Percentiles rank a stretch among this genome's conserved stretches.
phyloP scores from a whole-genome alignment of 2,888 invertebrate genomes.

The Agriopis aurantiaria region DNA sequence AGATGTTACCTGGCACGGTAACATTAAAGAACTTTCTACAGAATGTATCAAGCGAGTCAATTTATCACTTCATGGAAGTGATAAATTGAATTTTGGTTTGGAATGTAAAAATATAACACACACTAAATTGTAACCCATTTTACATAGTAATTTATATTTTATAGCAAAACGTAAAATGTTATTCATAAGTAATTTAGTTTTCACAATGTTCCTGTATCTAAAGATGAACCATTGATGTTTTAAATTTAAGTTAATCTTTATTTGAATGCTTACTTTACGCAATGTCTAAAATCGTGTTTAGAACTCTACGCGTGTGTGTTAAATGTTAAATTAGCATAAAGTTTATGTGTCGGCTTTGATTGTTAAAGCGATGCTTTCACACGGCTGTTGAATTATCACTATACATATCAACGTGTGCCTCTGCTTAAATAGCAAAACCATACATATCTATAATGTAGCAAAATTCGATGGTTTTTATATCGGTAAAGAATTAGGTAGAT shows the following conservation, averaged over 20 bases:
- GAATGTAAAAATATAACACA: constrained; percentile 11
- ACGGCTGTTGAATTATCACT: constrained; percentile 66
- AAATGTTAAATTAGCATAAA: constrained; percentile 50
- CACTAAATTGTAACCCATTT: neutral
- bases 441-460: constrained; percentile 81
- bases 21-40: neutral
- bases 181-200: constrained; percentile 62
- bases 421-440: constrained; percentile 79
- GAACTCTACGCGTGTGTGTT: constrained; percentile 58
- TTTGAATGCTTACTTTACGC: constrained; percentile 48
- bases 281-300: constrained; percentile 44
- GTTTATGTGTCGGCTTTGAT: constrained; percentile 71
- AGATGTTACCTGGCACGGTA: constrained; percentile 15
- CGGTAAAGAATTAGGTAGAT: constrained; percentile 53
- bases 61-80: too few species aligned
- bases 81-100: constrained; percentile 8
- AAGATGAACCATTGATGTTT: constrained; percentile 50
- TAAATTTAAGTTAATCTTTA: constrained; percentile 52
- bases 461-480: constrained; percentile 81
- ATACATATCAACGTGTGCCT: constrained; percentile 85
- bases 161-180: constrained; percentile 49
- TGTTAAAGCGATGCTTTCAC: constrained; percentile 78
- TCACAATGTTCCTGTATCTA: constrained; percentile 73
- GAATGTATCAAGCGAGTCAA: neutral
- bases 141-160: constrained; percentile 26